These are phyloP conservation scores for Neodon shergylaensis DNA, from an alignment of 2,113 vertebrate genomes.

Conservation along the genomic window DNA sequence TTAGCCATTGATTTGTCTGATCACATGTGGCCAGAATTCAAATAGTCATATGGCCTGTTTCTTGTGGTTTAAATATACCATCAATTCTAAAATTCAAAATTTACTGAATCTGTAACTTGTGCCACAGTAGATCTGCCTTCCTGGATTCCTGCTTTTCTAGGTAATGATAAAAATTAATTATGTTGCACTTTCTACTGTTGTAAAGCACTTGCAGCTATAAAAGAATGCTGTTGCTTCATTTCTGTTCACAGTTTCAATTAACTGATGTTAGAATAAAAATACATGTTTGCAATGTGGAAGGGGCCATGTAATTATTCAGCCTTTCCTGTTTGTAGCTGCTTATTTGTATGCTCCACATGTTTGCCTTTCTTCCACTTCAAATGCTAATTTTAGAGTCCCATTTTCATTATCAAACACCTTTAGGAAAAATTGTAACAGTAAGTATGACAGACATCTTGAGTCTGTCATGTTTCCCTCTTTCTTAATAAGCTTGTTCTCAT, in stretches of 20 bases:
- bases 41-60: neutral
- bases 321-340: neutral
- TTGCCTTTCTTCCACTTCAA: neutral
- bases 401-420: neutral
- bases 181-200: constrained; percentile 14
- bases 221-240: neutral
- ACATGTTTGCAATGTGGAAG: neutral
- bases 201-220: constrained; percentile 24
- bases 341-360: neutral
- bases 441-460: constrained; percentile 10
- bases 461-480: constrained; percentile 35
- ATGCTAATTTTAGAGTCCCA: neutral
- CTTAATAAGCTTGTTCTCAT: constrained; percentile 9
- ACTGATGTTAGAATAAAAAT: neutral
- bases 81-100: constrained; percentile 25
- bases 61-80: neutral
- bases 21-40: neutral
- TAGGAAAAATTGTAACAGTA: accelerated
- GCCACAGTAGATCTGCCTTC: constrained; percentile 15
- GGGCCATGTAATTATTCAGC: accelerated
- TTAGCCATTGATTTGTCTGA: neutral
- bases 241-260: neutral
- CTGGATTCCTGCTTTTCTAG: constrained; percentile 24
- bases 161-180: constrained; percentile 37
- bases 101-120: constrained; percentile 5